phyloP scores from a whole-genome alignment of 2,797 vertebrate species.

The Tamandua tetradactyla region DNA sequence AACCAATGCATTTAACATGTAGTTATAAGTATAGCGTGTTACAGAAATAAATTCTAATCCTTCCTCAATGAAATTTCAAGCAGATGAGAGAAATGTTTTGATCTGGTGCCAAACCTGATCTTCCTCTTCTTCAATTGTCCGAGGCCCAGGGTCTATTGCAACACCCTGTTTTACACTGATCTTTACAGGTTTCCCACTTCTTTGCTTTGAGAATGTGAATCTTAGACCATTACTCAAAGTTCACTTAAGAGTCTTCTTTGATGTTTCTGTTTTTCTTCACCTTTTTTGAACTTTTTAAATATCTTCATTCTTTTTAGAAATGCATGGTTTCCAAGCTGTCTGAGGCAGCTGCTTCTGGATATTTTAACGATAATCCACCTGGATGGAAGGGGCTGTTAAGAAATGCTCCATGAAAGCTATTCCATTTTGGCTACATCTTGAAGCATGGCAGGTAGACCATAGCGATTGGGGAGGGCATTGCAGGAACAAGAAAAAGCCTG shows the following conservation, averaged over 20 bases:
- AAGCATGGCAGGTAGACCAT: neutral
- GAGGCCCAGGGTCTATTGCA: neutral
- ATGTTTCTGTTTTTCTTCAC: no score
- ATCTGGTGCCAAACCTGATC: neutral
- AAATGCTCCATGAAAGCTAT: neutral
- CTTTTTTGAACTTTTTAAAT: neutral
- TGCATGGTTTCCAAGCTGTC: neutral
- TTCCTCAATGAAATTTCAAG: neutral
- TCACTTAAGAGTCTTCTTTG: neutral
- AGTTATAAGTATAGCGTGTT: neutral
- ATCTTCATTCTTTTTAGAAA: neutral
- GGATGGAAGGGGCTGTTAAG: neutral
- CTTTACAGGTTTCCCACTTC: neutral
- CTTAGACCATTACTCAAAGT: neutral
- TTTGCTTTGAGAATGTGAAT: neutral
- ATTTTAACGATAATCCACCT: neutral
- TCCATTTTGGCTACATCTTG: neutral
- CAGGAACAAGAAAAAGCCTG: neutral
- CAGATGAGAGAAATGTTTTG: neutral
- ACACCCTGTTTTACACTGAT: neutral
- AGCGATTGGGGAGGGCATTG: neutral
- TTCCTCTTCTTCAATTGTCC: neutral
- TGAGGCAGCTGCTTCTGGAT: neutral
- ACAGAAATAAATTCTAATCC: neutral
- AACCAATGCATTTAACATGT: neutral